Base-by-base conservation (phyloP, 2,113 vertebrate genomes). In the Heterochromis multidens region DNA sequence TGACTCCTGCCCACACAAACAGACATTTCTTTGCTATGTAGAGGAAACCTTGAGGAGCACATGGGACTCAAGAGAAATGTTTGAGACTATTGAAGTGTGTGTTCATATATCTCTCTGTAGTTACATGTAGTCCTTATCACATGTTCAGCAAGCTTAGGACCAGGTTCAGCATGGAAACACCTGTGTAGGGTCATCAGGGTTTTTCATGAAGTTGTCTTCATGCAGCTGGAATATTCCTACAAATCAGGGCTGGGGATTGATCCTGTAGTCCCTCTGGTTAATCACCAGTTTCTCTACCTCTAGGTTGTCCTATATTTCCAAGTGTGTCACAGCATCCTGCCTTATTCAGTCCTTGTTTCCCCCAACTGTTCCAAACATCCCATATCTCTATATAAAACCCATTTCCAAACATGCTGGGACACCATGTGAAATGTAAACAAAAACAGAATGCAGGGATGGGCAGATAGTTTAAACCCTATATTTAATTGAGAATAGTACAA, bases 201-300 rank as follows among this genome's bases (percentile, higher is more conserved):
- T 62, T n/a, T 59, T 57, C 19, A 31, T 61, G 4, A 49, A 19
- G 54, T 59, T 77, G 27, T 70, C 11, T 70, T 40, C 21, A 59
- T 61, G n/a, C 46, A 62, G 11, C 29, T 80, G 77, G 19, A 67
- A 52, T 60, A 79, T 72, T 81, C 3, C 21, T 29, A 23, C 60
- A 23, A 37, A 83, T 80, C 35, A 59, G 21, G 17, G 25, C 27
- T 27, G 14, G n/a, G 11, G 21, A 56, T 70, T 46, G 9, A 84
- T 80, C 61, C 57, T 17, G 40, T 61, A 59, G 74, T 62, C n/a
- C 29, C 40, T 78, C 29, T 83, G 57, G 31, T 63, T 27, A 77
- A 80, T 86, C 56, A 79, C 60, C 82, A 33, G 65, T 84, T 81
- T 83, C 37, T 78, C 43, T 56, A 49, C 31, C 67, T 84, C 11